phyloP scores from a whole-genome alignment of 2,888 invertebrate species.

The Amorpha juglandis region DNA sequence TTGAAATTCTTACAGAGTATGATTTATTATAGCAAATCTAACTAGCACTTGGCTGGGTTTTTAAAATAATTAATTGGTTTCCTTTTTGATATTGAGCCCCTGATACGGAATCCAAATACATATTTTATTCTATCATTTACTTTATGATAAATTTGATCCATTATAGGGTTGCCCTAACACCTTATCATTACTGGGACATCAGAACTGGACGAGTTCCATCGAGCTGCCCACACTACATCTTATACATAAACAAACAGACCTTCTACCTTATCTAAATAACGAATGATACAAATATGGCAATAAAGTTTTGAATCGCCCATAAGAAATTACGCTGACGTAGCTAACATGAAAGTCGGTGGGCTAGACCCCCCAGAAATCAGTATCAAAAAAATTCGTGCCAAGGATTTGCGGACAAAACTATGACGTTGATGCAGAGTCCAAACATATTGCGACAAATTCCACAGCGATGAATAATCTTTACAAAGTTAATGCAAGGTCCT shows the following conservation, averaged over 20 bases:
- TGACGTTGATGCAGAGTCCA: too few species aligned
- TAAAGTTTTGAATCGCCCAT: constrained; percentile 37
- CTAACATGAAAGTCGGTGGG: not conserved
- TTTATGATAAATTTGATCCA: not conserved
- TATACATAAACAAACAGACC: constrained; percentile 8
- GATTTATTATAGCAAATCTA: too few species aligned
- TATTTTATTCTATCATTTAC: not conserved
- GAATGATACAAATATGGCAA: constrained; percentile 28
- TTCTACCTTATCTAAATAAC: constrained; percentile 16
- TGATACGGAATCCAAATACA: not conserved
- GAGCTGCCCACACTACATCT: not conserved
- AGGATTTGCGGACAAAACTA: too few species aligned
- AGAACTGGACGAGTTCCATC: constrained; percentile 2
- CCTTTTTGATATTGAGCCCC: not conserved
- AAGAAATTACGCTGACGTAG: not conserved
- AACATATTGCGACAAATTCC: too few species aligned
- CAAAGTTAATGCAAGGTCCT: too few species aligned
- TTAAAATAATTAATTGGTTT: not conserved
- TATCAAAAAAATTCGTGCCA: too few species aligned
- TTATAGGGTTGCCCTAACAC: not conserved
- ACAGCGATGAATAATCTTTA: too few species aligned
- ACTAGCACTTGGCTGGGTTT: not conserved
- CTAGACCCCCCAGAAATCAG: not conserved
- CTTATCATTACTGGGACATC: constrained; percentile 16
- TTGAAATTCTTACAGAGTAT: too few species aligned